Percentiles rank a stretch among this genome's conserved stretches.
Conservation (phyloP, 1,140 invertebrate genomes). For the Scaptomyza pallida region DNA sequence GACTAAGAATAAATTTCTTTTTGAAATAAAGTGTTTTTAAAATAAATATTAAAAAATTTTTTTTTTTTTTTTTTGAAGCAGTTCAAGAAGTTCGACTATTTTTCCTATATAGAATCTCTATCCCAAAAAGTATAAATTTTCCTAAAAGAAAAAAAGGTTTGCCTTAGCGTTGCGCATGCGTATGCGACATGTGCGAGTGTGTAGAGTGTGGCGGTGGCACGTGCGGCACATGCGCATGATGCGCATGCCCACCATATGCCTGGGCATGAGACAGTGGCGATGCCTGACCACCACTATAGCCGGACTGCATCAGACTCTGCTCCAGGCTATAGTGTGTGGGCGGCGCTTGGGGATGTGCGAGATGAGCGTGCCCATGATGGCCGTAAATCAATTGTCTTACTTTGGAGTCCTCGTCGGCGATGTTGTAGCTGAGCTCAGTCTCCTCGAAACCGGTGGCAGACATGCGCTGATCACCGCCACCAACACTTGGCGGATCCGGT, state of each 20-base stretch:
- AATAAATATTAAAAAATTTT: too few relatives aligned
- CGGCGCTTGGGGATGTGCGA: slow-evolving; percentile 80
- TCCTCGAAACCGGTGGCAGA: slow-evolving; percentile 99
- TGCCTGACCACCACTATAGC: slow-evolving; percentile 85
- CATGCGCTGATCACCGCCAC: slow-evolving; percentile 95
- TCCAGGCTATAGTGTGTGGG: slow-evolving; percentile 82
- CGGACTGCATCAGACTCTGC: slow-evolving; percentile 83
- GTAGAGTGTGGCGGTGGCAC: slow-evolving; percentile 80
- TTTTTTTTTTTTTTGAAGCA: too few relatives aligned
- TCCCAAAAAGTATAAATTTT: not conserved
- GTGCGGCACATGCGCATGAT: slow-evolving; percentile 81
- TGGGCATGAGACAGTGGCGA: slow-evolving; percentile 83
- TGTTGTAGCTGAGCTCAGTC: slow-evolving; percentile 98
- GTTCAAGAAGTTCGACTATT: not conserved
- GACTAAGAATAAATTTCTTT: too few relatives aligned
- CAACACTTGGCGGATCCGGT: slow-evolving; percentile 93
- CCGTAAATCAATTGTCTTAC: slow-evolving; percentile 97
- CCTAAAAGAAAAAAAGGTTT: slow-evolving; percentile 23
- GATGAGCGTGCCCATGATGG: slow-evolving; percentile 87
- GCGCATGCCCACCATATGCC: slow-evolving; percentile 77
- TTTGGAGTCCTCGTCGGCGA: slow-evolving; percentile 97
- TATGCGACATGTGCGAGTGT: slow-evolving; percentile 83
- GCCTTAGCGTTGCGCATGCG: slow-evolving; percentile 80
- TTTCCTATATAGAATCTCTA: not conserved
- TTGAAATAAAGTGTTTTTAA: too few relatives aligned